phyloP scores from a whole-genome alignment of 2,888 invertebrate genomes.

The Habrosyne pyritoides region DNA sequence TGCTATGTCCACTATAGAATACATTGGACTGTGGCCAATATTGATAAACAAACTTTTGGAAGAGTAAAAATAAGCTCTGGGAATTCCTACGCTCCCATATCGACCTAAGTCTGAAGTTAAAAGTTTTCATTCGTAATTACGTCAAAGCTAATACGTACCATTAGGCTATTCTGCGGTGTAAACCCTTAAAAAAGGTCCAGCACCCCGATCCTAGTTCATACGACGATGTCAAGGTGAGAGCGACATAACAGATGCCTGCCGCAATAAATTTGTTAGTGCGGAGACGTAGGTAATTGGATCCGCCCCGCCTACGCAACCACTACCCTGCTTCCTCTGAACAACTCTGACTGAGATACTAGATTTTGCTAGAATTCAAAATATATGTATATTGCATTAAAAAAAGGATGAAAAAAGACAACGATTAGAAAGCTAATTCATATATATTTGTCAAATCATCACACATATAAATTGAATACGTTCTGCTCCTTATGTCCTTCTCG shows the following conservation, averaged over 20 bases:
- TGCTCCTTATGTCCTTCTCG: no score
- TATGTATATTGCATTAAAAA: no score
- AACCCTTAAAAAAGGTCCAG: slow-evolving; percentile 43
- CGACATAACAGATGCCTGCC: slow-evolving; percentile 38
- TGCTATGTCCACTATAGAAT: slow-evolving; percentile 14
- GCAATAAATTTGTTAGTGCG: slow-evolving; percentile 70
- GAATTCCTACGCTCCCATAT: no score
- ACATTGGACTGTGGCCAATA: slow-evolving; percentile 29
- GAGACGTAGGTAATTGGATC: slow-evolving; percentile 67
- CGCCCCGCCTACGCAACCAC: slow-evolving; percentile 60
- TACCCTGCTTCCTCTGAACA: slow-evolving; percentile 26
- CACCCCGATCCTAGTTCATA: slow-evolving; percentile 43
- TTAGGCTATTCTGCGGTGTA: no score
- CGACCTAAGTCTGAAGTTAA: slow-evolving; percentile 10
- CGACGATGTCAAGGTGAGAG: slow-evolving; percentile 54
- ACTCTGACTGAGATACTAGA: no score
- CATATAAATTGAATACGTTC: no score
- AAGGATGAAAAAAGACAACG: no score
- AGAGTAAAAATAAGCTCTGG: slow-evolving; percentile 19
- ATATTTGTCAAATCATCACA: no score
- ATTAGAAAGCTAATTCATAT: no score
- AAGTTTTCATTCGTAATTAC: no score
- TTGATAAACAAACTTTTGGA: slow-evolving; percentile 13
- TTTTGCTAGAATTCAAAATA: neutral
- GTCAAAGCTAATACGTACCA: neutral